Conservation (phyloP, 1,140 invertebrate genomes). For the Tribolium castaneum region DNA sequence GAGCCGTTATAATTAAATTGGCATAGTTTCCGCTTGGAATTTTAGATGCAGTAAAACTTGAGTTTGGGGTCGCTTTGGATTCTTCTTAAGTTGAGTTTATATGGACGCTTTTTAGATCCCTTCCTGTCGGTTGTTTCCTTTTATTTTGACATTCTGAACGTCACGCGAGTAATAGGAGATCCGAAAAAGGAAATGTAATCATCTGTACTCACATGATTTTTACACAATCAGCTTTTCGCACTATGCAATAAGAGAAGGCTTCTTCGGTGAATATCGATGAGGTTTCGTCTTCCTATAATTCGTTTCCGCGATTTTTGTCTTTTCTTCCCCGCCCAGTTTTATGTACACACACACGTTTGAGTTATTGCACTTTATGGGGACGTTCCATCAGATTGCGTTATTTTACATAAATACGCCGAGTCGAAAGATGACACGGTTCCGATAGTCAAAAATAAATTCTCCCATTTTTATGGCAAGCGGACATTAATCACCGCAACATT, state of each 20-base stretch:
- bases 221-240: slow-evolving; percentile 35
- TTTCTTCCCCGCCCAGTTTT: neutral
- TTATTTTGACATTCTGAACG: slow-evolving; percentile 33
- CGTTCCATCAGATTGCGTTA: neutral
- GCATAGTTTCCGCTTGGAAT: slow-evolving; percentile 20
- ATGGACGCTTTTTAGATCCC: slow-evolving; percentile 29
- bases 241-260: slow-evolving; percentile 31
- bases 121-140: slow-evolving; percentile 33
- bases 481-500: neutral
- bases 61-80: slow-evolving; percentile 29
- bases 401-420: slow-evolving; percentile 14
- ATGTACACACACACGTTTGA: neutral
- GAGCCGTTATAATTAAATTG: slow-evolving; percentile 19
- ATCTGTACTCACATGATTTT: slow-evolving; percentile 35
- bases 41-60: slow-evolving; percentile 17
- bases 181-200: slow-evolving; percentile 34
- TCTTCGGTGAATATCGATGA: slow-evolving; percentile 16
- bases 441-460: neutral
- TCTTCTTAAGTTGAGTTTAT: slow-evolving; percentile 36
- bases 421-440: neutral
- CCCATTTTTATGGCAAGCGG: neutral
- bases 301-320: neutral
- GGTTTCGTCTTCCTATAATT: neutral
- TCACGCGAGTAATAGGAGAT: slow-evolving; percentile 30
- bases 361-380: slow-evolving; percentile 8